Percentiles rank a stretch among this genome's conserved stretches.
phyloP scores from a whole-genome alignment of 2,113 vertebrate genomes.

The Pipra filicauda region DNA sequence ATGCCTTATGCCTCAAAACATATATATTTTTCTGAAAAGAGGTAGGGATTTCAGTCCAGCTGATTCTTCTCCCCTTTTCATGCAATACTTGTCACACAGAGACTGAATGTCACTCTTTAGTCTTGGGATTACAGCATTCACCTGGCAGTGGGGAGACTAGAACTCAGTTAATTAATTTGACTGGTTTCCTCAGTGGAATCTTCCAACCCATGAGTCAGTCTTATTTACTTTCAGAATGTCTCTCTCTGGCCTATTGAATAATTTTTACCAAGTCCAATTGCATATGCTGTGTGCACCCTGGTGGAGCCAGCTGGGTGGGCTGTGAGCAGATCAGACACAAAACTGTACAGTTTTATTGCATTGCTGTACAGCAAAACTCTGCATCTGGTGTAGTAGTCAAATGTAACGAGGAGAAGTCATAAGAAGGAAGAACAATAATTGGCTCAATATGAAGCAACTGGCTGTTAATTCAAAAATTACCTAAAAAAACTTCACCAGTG shows the following conservation, averaged over 20 bases:
- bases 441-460: background rate
- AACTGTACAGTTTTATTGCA: background rate
- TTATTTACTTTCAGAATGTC: background rate
- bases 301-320: background rate
- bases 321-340: background rate
- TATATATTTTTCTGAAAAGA: background rate
- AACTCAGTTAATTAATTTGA: background rate
- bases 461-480: background rate
- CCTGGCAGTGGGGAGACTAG: background rate
- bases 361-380: background rate
- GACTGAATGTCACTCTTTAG: background rate
- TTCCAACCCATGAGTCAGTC: background rate
- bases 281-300: rapidly evolving
- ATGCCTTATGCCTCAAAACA: background rate
- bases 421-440: background rate
- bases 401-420: background rate
- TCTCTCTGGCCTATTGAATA: background rate
- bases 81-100: background rate
- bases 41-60: background rate
- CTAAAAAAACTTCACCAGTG: rapidly evolving
- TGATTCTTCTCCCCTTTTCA: background rate
- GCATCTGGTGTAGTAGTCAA: background rate
- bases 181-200: background rate
- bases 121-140: background rate
- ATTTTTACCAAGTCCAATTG: background rate